Evolutionary conservation across 2,113 vertebrate species (phyloP).

Genomic region (Sigmodon hispidus): DNA sequence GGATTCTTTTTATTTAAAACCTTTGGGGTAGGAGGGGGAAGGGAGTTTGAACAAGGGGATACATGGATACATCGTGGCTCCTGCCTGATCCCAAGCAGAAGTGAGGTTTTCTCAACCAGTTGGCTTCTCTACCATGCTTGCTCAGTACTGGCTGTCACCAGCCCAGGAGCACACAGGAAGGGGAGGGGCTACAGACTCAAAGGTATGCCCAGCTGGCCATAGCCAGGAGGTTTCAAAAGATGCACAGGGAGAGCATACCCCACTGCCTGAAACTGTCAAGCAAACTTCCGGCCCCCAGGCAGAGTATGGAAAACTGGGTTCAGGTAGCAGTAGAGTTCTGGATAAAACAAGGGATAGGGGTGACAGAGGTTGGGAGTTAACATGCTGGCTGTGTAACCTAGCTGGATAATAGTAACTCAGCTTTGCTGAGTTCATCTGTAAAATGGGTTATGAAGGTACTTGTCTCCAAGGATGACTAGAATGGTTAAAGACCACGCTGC

Average conservation of each 20-base stretch:
- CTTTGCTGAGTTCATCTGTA: background rate
- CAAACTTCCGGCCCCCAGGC: background rate
- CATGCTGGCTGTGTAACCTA: background rate
- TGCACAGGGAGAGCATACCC: no score
- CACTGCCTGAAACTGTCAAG: rapidly evolving
- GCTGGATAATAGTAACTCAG: background rate
- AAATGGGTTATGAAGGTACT: background rate
- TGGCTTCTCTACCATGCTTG: background rate
- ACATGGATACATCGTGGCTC: no score
- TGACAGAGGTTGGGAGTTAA: background rate
- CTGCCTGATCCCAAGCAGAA: background rate
- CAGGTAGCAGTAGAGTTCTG: background rate
- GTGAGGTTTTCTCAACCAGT: background rate
- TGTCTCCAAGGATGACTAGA: background rate
- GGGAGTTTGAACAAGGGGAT: no score
- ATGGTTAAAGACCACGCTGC: background rate
- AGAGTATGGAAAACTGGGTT: rapidly evolving
- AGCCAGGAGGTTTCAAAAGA: rapidly evolving
- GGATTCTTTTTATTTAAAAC: background rate
- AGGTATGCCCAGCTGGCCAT: background rate
- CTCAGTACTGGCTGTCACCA: background rate
- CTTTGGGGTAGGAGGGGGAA: no score
- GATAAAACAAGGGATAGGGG: background rate
- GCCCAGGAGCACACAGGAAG: rapidly evolving
- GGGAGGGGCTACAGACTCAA: background rate